These are phyloP conservation scores for Rattus norvegicus DNA, from an alignment of 2,113 vertebrate genomes.

Conservation along the genomic window GRCr8 NC_086027.1:84557001-84557500, in stretches of 20 bases:
- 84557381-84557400: neutral
- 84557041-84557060: neutral
- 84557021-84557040: neutral
- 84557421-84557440: conserved; percentile 52
- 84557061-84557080: neutral
- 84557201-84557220: conserved; percentile 49
- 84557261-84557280: conserved; percentile 27
- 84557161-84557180: conserved; percentile 6
- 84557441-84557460: conserved; percentile 52
- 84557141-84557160: neutral
- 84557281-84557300: conserved; percentile 46
- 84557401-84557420: neutral
- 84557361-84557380: neutral
- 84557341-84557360: neutral
- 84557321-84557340: conserved; percentile 36
- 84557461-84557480: conserved; percentile 58
- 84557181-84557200: conserved; percentile 41
- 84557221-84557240: conserved; percentile 14
- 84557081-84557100: neutral
- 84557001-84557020: neutral
- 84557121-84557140: neutral
- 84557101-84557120: neutral
- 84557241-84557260: neutral
- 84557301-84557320: conserved; percentile 27
- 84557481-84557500: conserved; percentile 33